These are phyloP conservation scores for Patella depressa DNA, from an alignment of 2,888 invertebrate species.

Conservation along the genomic window DNA sequence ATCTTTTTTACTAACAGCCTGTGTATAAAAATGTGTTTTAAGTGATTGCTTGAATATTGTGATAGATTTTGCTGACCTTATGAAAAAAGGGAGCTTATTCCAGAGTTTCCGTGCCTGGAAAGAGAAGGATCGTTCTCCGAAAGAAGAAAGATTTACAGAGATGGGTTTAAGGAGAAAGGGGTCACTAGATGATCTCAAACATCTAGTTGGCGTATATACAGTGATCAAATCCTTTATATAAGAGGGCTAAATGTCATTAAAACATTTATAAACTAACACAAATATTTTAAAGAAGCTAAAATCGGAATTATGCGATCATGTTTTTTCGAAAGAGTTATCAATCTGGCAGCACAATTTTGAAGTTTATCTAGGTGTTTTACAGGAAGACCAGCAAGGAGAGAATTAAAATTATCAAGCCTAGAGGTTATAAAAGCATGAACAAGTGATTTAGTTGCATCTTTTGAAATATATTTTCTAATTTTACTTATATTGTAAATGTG, in stretches of 20 bases:
- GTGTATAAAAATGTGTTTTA: background rate
- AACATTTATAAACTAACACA: background rate
- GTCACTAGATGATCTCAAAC: background rate
- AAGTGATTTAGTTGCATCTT: background rate
- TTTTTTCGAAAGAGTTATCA: background rate
- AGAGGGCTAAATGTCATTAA: background rate
- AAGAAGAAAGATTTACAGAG: background rate
- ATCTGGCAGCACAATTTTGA: background rate
- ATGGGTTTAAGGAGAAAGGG: background rate
- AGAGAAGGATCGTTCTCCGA: background rate
- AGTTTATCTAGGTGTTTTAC: background rate
- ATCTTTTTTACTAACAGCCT: too few relatives aligned
- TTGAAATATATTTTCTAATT: background rate
- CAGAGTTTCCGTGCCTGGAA: background rate
- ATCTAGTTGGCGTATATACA: background rate
- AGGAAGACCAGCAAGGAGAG: background rate
- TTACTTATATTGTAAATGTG: background rate
- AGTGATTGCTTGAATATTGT: background rate
- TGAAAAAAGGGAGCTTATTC: background rate
- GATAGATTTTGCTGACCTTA: background rate
- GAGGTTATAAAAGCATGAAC: background rate
- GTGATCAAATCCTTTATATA: background rate
- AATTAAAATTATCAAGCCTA: background rate
- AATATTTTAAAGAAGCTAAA: background rate
- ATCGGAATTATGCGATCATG: background rate